phyloP scores from a whole-genome alignment of 2,113 vertebrate species.

The Bos javanicus region DNA sequence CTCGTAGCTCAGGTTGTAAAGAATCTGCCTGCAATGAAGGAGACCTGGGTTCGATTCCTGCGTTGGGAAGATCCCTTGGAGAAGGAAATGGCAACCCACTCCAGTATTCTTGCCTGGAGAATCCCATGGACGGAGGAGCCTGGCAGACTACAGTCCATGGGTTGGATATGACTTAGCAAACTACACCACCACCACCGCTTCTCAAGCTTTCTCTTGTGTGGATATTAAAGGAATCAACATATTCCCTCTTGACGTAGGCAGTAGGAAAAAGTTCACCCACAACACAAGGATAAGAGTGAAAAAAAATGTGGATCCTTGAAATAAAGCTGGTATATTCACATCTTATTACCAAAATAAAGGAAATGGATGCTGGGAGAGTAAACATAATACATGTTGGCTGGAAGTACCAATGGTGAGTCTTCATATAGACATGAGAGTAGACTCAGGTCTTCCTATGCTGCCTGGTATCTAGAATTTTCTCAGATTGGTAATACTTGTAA shows the following conservation, averaged over 20 bases:
- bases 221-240: neutral
- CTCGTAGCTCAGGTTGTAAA: neutral
- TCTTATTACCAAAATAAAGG: neutral
- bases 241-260: neutral
- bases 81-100: neutral
- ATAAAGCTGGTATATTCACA: neutral
- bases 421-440: neutral
- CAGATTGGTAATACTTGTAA: neutral
- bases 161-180: neutral
- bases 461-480: neutral
- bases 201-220: neutral
- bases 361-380: neutral
- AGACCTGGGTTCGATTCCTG: neutral
- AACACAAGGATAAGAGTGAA: neutral
- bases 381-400: neutral
- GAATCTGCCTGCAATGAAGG: neutral
- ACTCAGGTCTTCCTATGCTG: neutral
- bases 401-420: neutral
- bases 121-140: neutral
- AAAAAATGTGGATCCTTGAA: neutral
- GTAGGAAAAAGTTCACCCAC: neutral
- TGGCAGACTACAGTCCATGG: neutral
- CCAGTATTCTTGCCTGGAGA: neutral
- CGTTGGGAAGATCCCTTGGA: neutral
- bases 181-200: neutral